Percentiles rank a stretch among this genome's conserved stretches.
Conservation (phyloP, 2,888 invertebrate genomes). For the Laothoe populi region DNA sequence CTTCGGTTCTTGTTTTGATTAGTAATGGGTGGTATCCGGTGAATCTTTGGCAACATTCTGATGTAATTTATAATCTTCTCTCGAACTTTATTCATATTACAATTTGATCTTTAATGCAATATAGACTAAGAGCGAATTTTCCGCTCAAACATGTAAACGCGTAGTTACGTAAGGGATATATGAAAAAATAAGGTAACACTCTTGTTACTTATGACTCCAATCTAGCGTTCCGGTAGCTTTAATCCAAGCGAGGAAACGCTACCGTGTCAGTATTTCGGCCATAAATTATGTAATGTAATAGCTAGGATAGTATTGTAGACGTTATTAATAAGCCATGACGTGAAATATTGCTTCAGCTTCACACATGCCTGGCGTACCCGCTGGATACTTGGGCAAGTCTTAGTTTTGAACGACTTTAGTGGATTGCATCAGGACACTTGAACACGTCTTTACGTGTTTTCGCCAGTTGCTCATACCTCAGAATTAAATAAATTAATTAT, state of each 20-base stretch:
- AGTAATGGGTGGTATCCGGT: too few relatives aligned
- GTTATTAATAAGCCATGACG: conserved; percentile 67
- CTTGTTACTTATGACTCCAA: conserved; percentile 42
- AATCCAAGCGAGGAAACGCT: conserved; percentile 36
- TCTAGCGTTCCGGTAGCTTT: conserved; percentile 40
- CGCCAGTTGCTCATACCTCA: conserved; percentile 13
- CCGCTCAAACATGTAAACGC: too few relatives aligned
- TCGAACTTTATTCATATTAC: too few relatives aligned
- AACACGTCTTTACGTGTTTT: conserved; percentile 15
- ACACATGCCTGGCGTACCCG: conserved; percentile 38
- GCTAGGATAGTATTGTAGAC: conserved; percentile 55
- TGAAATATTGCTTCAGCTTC: conserved; percentile 58
- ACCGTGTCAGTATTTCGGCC: conserved; percentile 45
- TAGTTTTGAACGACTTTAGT: conserved; percentile 52
- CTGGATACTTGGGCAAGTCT: conserved; percentile 48
- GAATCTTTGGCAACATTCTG: too few relatives aligned
- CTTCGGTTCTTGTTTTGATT: too few relatives aligned
- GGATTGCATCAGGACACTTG: conserved; percentile 53
- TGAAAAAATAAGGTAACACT: conserved; percentile 36
- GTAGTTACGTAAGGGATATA: conserved; percentile 21
- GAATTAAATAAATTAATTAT: too few relatives aligned
- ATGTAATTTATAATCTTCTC: too few relatives aligned
- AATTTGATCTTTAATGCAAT: too few relatives aligned
- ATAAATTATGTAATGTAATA: conserved; percentile 56
- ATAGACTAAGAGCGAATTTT: too few relatives aligned